Base-by-base conservation (phyloP, 2,888 invertebrate species). In the Andrena dorsata region DNA sequence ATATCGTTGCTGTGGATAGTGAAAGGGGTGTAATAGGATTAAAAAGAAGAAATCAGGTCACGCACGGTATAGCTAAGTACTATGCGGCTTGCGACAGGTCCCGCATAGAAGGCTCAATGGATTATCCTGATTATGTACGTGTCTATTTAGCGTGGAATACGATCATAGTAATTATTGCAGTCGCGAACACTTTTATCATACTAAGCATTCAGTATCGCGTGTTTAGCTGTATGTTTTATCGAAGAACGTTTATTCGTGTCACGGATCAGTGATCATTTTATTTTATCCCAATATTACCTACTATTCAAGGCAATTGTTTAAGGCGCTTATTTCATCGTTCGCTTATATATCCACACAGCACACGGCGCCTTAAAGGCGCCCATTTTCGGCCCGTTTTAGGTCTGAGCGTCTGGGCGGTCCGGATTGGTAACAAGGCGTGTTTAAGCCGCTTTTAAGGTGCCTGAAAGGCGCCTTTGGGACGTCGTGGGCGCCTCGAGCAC, bases 31-130 rank as follows among this genome's bases (percentile, higher is more conserved):
- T 47, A 61, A 73, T 61, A 68, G 61, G 49, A 73, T 73, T 73
- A 73, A 78, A 60, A 73, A 68, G 73, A n/a, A 68, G 60, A 63
- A 78, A 63, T 47, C 20, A 35, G 68, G 74, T 58, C 79, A 58
- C 26, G 69, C n/a, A 64, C 35, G 28, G 47, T 58, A 49, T 41
- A 41, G 41, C 41, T 35, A 35, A 35, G 35, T 69, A 28, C 41
- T 47, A 56, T 49, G 63, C 8, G 30, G 69, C 47, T 30, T 35
- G 68, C 49, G 69, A 61, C 64, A 64, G 69, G 56, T 69, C 64
- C 16, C 56, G 32, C 28, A 20, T 49, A 69, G 53, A 56, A 35
- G 53, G 16, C 47, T 53, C n/a, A 72, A 53, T 72, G 63, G 53
- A 72, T 53, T 53, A 63, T 72, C 28, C 23, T 53, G 28, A 63